phyloP scores from a whole-genome alignment of 2,113 vertebrate species.

The Epinephelus fuscoguttatus region DNA sequence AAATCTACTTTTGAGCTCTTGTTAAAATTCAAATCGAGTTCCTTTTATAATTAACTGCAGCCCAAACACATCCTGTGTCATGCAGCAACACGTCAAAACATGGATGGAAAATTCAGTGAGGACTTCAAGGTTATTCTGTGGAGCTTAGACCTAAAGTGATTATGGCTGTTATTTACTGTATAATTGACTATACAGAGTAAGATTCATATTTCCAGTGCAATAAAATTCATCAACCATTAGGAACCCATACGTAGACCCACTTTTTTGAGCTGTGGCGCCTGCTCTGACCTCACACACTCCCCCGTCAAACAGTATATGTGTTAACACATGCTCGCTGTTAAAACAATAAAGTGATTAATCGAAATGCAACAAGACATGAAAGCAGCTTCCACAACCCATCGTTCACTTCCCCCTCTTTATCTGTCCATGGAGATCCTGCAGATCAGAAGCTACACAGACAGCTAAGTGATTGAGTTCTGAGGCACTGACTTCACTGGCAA shows the following conservation, averaged over 20 bases:
- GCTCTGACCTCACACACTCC: neutral
- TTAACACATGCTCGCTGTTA: conserved; percentile 6
- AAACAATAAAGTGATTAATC: conserved; percentile 23
- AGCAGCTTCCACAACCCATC: conserved; percentile 14
- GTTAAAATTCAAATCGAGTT: neutral
- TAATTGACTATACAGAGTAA: neutral
- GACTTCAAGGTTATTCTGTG: neutral
- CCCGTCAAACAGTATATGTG: conserved; percentile 6
- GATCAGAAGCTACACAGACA: conserved; percentile 29
- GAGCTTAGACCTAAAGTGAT: neutral
- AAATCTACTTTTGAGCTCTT: neutral
- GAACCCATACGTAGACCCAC: too few relatives aligned
- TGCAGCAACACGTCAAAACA: neutral
- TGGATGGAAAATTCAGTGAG: neutral
- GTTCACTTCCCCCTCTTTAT: conserved; percentile 16
- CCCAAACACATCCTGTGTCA: conserved; percentile 14
- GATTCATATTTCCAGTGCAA: neutral
- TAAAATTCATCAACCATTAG: too few relatives aligned
- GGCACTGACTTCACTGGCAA: conserved; percentile 17
- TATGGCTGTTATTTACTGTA: neutral
- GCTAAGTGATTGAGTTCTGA: conserved; percentile 2
- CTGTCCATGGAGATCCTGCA: neutral
- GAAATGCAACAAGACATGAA: conserved; percentile 16
- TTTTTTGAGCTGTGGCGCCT: neutral
- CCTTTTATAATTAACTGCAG: neutral